A percentile compares a stretch with the other conserved stretches of the same genome.
Conservation (phyloP, 2,888 invertebrate species). For the Eumerus sabulonum region DNA sequence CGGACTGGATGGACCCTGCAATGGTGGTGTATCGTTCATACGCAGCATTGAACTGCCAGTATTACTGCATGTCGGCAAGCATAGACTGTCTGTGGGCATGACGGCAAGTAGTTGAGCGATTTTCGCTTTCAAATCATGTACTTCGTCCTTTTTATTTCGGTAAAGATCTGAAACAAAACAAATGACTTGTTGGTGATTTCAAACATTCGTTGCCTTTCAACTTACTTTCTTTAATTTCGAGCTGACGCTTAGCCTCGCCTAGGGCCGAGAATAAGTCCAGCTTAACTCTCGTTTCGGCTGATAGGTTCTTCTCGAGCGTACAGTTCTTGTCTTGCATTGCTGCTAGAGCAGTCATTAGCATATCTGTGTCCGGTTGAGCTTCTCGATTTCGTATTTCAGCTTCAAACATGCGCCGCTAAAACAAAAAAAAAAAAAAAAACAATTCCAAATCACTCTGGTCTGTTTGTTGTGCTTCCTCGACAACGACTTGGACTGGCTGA, state of each 20-base stretch:
- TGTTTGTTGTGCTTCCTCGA: no score
- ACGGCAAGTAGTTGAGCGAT: slow-evolving; percentile 96
- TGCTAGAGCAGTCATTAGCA: slow-evolving; percentile 88
- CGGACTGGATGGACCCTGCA: slow-evolving; percentile 78
- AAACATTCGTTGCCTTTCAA: slow-evolving; percentile 61
- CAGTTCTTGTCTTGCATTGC: slow-evolving; percentile 94
- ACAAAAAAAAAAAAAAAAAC: not conserved
- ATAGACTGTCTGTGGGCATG: slow-evolving; percentile 85
- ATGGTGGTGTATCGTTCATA: slow-evolving; percentile 80
- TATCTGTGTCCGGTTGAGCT: slow-evolving; percentile 83
- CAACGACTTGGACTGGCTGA: no score
- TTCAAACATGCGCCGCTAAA: slow-evolving; percentile 77
- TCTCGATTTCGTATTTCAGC: slow-evolving; percentile 77
- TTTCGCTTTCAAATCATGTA: slow-evolving; percentile 93
- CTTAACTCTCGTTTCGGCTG: slow-evolving; percentile 98
- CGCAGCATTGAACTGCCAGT: slow-evolving; percentile 82
- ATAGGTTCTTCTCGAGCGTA: slow-evolving; percentile 95
- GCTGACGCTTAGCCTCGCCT: slow-evolving; percentile 94
- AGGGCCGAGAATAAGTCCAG: slow-evolving; percentile 98
- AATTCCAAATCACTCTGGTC: no score
- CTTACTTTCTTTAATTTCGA: slow-evolving; percentile 92
- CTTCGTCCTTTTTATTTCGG: slow-evolving; percentile 92
- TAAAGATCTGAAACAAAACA: slow-evolving; percentile 83
- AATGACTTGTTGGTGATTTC: not conserved
- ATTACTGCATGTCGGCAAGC: slow-evolving; percentile 80